phyloP scores from a whole-genome alignment of 2,113 vertebrate genomes.

The Lucifuga dentata region DNA sequence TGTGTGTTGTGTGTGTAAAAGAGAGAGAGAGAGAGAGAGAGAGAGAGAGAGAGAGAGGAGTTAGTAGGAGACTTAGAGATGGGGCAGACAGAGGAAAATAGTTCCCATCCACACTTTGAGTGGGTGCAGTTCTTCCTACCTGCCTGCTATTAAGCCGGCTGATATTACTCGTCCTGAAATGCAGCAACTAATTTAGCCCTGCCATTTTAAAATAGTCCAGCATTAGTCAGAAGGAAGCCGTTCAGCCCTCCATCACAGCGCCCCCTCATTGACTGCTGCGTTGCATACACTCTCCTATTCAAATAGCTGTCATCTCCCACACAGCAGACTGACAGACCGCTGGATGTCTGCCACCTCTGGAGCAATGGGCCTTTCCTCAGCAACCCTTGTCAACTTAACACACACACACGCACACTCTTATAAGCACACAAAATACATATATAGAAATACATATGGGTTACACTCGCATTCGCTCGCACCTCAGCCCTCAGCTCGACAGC shows the following conservation, averaged over 20 bases:
- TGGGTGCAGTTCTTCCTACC: slow-evolving; percentile 48
- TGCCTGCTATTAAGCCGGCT: slow-evolving; percentile 45
- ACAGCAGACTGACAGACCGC: slow-evolving; percentile 80
- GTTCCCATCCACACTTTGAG: slow-evolving; percentile 61
- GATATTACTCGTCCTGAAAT: slow-evolving; percentile 62
- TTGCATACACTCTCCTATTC: slow-evolving; percentile 75
- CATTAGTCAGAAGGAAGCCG: slow-evolving; percentile 74
- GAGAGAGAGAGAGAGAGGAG: neutral
- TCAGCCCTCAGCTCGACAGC: slow-evolving; percentile 75
- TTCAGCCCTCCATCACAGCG: slow-evolving; percentile 63
- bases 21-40: slow-evolving; percentile 20
- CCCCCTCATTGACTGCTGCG: slow-evolving; percentile 65
- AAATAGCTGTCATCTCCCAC: slow-evolving; percentile 80
- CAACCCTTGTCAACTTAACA: slow-evolving; percentile 75
- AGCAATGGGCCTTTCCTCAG: slow-evolving; percentile 72
- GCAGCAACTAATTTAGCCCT: slow-evolving; percentile 72
- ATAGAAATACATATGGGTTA: slow-evolving; percentile 73
- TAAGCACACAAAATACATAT: slow-evolving; percentile 59
- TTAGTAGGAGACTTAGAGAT: neutral
- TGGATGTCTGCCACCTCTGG: slow-evolving; percentile 79
- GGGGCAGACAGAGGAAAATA: slow-evolving; percentile 38
- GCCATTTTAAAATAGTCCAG: slow-evolving; percentile 76
- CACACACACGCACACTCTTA: slow-evolving; percentile 40
- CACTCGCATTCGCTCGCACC: slow-evolving; percentile 52
- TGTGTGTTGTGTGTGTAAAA: no score